A percentile compares a stretch with the other conserved stretches of the same genome.
Evolutionary conservation across 1,140 invertebrate genomes (phyloP).

Genomic region (Teleopsis dalmanni): DNA sequence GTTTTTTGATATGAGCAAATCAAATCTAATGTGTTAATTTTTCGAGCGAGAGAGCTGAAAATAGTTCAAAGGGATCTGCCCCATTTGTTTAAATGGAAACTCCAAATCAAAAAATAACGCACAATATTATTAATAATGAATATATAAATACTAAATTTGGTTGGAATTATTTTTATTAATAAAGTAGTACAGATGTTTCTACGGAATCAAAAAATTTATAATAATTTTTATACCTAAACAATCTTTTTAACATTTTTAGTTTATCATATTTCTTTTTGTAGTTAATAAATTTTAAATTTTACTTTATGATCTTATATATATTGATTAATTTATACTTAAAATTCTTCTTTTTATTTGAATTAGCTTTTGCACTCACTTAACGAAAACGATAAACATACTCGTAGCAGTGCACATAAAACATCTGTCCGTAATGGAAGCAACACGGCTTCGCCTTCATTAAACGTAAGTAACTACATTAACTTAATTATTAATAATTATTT

Average conservation of each 20-base stretch:
- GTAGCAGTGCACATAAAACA: constrained; percentile 8
- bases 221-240: not conserved
- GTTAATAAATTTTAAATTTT: not conserved
- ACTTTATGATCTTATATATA: not conserved
- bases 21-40: no score
- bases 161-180: no score
- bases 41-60: no score
- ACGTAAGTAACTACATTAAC: constrained; percentile 8
- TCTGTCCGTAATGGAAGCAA: constrained; percentile 10
- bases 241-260: not conserved
- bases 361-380: constrained; percentile 15
- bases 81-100: no score
- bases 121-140: no score
- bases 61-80: no score
- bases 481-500: not conserved
- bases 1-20: no score
- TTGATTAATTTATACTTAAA: not conserved
- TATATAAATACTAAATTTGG: no score
- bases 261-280: not conserved
- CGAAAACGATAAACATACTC: constrained; percentile 12
- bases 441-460: constrained; percentile 14
- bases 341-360: constrained; percentile 2
- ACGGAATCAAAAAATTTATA: not conserved
- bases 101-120: no score
- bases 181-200: not conserved